These are phyloP conservation scores for Brachionus paranguensis DNA, from an alignment of 1,140 invertebrate species.

Conservation along the genomic window DNA sequence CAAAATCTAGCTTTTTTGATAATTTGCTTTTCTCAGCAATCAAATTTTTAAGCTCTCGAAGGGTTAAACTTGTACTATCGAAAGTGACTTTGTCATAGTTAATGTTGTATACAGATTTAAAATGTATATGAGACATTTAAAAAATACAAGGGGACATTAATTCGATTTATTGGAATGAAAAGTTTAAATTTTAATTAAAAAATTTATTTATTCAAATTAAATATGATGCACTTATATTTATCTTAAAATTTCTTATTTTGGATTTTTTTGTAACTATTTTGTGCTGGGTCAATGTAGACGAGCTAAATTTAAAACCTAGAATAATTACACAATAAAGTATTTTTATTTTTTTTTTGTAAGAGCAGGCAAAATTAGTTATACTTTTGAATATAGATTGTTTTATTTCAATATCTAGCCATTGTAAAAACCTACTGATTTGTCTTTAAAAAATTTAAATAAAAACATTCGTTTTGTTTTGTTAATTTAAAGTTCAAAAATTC, in stretches of 20 bases:
- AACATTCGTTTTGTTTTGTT: too few relatives aligned
- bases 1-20: slow-evolving; percentile 30
- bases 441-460: not conserved
- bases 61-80: slow-evolving; percentile 9
- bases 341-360: not conserved
- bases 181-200: not conserved
- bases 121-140: slow-evolving; percentile 37
- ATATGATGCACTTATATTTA: not conserved
- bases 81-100: slow-evolving; percentile 40
- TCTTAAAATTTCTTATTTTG: not conserved
- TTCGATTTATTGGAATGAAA: not conserved
- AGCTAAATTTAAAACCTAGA: slow-evolving; percentile 3
- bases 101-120: slow-evolving; percentile 24
- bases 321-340: not conserved
- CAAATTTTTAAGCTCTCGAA: not conserved
- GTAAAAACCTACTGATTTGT: not conserved
- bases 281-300: slow-evolving; percentile 3
- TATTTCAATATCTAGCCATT: not conserved
- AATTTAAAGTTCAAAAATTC: not conserved
- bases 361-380: not conserved
- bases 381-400: not conserved
- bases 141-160: not conserved
- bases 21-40: slow-evolving; percentile 32
- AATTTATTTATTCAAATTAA: not conserved
- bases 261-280: not conserved